Percentiles rank a stretch among this genome's conserved stretches.
Evolutionary conservation across 2,113 vertebrate genomes (phyloP).

Genomic region (Ctenomys sociabilis): DNA sequence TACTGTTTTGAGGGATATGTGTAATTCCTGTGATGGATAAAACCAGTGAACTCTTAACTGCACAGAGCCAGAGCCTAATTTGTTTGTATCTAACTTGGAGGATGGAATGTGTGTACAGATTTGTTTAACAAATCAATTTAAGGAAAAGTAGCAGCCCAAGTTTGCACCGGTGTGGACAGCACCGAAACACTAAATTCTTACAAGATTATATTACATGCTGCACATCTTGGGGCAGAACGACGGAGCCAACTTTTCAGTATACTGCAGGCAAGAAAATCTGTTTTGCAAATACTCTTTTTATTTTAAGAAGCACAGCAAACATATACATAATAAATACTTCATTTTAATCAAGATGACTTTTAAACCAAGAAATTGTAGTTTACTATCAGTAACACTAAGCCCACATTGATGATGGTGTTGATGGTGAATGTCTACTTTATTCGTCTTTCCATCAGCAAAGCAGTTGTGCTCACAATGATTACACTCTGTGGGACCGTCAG

Average conservation of each 20-base stretch:
- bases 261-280: background rate
- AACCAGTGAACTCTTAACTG: background rate
- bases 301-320: background rate
- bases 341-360: slow-evolving; percentile 49
- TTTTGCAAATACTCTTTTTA: slow-evolving; percentile 11
- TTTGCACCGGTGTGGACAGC: background rate
- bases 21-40: background rate
- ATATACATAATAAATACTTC: background rate
- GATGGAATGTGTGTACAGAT: background rate
- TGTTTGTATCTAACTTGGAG: background rate
- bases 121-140: background rate
- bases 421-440: background rate
- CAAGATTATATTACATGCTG: background rate
- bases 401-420: slow-evolving; percentile 35
- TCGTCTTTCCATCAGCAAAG: background rate
- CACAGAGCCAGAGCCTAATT: background rate
- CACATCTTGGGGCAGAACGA: background rate
- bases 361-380: slow-evolving; percentile 33
- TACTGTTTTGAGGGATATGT: background rate
- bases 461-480: no score
- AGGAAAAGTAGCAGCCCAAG: background rate
- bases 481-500: background rate
- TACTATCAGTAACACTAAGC: background rate
- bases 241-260: background rate
- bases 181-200: background rate